phyloP scores from a whole-genome alignment of 2,797 vertebrate species.

The Carapus acus region DNA sequence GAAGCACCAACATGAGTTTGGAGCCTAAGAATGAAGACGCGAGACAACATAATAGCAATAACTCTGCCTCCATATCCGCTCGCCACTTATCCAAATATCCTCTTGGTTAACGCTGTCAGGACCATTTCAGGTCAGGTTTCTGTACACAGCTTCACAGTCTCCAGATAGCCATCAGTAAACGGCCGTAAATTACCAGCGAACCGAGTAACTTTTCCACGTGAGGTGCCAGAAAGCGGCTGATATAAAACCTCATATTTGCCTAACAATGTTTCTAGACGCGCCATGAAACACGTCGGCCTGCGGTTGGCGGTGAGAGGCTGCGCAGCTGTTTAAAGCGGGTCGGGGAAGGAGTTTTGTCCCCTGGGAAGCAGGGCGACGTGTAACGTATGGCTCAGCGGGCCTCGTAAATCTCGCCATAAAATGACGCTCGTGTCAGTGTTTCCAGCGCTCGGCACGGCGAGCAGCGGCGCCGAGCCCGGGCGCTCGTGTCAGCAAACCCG shows the following conservation, averaged over 20 bases:
- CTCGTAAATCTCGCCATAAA: conserved; percentile 58
- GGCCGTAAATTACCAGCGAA: conserved; percentile 41
- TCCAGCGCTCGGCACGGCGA: conserved; percentile 45
- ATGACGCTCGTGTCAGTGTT: conserved; percentile 55
- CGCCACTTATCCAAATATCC: conserved; percentile 15
- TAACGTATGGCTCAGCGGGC: conserved; percentile 43
- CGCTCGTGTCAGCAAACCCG: conserved; percentile 28
- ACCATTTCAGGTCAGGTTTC: conserved; percentile 17
- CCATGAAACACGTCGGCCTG: conserved; percentile 32
- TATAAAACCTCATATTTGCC: conserved; percentile 47
- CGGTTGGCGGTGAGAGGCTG: conserved; percentile 33
- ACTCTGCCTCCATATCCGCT: conserved; percentile 4
- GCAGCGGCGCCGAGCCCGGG: conserved; percentile 15
- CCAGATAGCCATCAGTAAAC: conserved; percentile 31
- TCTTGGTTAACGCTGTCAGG: conserved; percentile 10
- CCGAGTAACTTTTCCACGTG: conserved; percentile 46
- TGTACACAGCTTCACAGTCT: conserved; percentile 18
- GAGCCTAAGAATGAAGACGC: not conserved
- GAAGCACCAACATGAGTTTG: not conserved
- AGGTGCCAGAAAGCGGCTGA: conserved; percentile 36
- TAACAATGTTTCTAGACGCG: conserved; percentile 40
- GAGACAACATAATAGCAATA: not conserved
- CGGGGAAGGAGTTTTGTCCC: conserved; percentile 35
- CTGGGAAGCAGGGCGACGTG: conserved; percentile 48
- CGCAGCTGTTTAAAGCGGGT: conserved; percentile 52